Evolutionary conservation across 1,140 invertebrate species (phyloP), one percentile per base, ranked within the genome.

Genomic region (Andrena cerasifolii): DNA sequence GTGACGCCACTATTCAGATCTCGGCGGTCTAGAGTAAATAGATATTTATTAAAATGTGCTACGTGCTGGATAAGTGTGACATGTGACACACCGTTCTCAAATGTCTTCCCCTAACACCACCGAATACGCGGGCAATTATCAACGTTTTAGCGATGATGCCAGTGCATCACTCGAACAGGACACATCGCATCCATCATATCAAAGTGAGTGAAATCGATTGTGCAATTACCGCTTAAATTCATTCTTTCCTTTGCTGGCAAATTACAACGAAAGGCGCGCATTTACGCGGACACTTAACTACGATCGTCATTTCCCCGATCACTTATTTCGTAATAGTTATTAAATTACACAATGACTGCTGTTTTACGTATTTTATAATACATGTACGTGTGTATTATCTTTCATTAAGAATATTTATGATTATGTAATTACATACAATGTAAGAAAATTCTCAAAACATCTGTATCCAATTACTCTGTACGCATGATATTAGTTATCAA

Each of bases 91-190:
- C 24, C 21, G 51, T 49, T 70, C 24, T 65, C 79, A 83, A 80
- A 89, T 89, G 88, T 87, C 68, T 86, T 87, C 86, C 31, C 78
- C 79, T 43, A 80, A 66, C 43, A 36, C 63, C 16, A 49, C n/a
- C 10, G 83, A 86, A 7, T 82, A 81, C 62, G 58, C 67, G 14
- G 77, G 80, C 61, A 86, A 86, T 84, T 90, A 91, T 79, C 89
- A 91, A 73, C 88, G 86, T 36, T 89, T 91, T 62, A 80, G 88
- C 12, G 82, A 90, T 77, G 87, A 89, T 62, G 70, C 77, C 10
- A 86, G 78, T 66, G 43, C 45, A 49, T 67, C 79, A 21, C 83
- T 86, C 51, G 86, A 87, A 31, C 84, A 84, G 58, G 73, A 84
- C 10, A 79, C 76, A 40, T 67, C 71, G 16, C 76, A 86, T 10